Evolutionary conservation across 2,113 vertebrate genomes (phyloP).

Genomic region (Aegotheles bennettii): DNA sequence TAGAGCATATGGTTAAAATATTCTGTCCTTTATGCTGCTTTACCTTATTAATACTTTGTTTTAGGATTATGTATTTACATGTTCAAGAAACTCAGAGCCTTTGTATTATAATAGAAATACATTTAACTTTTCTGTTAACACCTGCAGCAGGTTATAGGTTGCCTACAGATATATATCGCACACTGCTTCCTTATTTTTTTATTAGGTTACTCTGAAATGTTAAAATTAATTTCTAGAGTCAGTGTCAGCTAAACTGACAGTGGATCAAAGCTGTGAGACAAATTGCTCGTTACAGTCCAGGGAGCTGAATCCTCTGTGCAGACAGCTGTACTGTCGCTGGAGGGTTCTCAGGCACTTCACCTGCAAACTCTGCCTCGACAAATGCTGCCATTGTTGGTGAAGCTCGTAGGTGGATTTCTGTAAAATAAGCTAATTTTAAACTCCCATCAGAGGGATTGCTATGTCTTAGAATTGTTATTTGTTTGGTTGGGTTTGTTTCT

Average conservation of each 20-base stretch:
- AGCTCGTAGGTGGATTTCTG: background rate
- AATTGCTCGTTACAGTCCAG: conserved; percentile 68
- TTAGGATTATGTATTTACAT: background rate
- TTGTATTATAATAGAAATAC: background rate
- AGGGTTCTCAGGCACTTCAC: background rate
- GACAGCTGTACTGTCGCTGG: background rate
- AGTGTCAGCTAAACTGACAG: conserved; percentile 59
- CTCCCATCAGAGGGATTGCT: background rate
- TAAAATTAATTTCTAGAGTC: conserved; percentile 64
- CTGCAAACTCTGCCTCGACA: background rate
- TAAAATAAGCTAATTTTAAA: background rate
- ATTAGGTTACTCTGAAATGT: conserved; percentile 8
- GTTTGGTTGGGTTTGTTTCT: conserved; percentile 22
- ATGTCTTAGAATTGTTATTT: background rate
- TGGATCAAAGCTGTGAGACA: conserved; percentile 67
- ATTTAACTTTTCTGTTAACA: background rate
- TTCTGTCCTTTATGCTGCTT: background rate
- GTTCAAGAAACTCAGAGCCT: background rate
- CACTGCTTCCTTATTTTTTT: background rate
- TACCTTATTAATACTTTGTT: background rate
- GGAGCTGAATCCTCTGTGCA: conserved; percentile 42
- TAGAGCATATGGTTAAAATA: background rate
- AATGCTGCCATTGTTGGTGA: background rate
- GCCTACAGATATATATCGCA: background rate
- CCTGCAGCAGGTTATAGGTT: background rate